Evolutionary conservation across 2,797 vertebrate species (phyloP).

Genomic region (Rhadinocentrus ornatus): DNA sequence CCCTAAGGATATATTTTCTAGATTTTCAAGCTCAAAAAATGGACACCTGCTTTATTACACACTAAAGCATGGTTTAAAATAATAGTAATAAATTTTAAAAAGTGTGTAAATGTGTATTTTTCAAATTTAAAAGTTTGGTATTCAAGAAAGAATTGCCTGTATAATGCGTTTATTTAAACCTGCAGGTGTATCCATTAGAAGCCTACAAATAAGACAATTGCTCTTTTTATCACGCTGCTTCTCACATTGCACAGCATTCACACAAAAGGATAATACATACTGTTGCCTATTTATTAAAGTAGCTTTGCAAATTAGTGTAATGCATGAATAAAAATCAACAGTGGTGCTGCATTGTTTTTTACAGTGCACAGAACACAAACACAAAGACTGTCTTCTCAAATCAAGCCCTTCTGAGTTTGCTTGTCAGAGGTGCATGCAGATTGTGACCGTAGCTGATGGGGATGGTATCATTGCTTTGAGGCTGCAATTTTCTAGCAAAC

Average conservation of each 20-base stretch:
- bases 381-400: neutral
- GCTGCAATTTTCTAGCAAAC: slow-evolving; percentile 29
- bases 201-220: neutral
- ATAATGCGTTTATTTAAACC: slow-evolving; percentile 25
- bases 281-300: slow-evolving; percentile 11
- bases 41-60: neutral
- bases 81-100: neutral
- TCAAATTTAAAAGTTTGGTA: neutral
- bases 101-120: neutral
- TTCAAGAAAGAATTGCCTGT: neutral
- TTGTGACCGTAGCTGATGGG: slow-evolving; percentile 3
- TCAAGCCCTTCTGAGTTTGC: neutral
- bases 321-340: no score
- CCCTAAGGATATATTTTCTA: neutral
- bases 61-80: neutral
- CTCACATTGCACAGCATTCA: slow-evolving; percentile 6
- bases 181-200: slow-evolving; percentile 15
- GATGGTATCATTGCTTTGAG: slow-evolving; percentile 5
- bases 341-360: no score
- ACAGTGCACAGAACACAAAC: slow-evolving; percentile 2
- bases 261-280: slow-evolving; percentile 3
- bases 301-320: slow-evolving; percentile 17
- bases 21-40: neutral
- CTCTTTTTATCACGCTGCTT: slow-evolving; percentile 23
- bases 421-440: slow-evolving; percentile 29